Conservation (phyloP, 1,140 invertebrate genomes). For the Drosophila auraria region DNA sequence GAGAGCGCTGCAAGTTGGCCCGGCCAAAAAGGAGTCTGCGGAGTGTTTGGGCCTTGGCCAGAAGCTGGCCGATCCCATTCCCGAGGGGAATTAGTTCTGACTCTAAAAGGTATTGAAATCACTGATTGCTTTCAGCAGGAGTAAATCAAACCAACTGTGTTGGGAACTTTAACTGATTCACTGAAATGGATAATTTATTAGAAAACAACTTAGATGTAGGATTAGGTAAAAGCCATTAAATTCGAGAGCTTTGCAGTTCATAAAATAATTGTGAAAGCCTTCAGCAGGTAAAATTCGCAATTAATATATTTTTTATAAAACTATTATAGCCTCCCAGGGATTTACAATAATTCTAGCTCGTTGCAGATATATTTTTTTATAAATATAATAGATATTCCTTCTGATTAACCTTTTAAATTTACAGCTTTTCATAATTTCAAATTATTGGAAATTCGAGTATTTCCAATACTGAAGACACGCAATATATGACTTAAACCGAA, state of each 20-base stretch:
- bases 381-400: no score
- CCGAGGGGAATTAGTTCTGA: conserved; percentile 41
- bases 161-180: conserved; percentile 23
- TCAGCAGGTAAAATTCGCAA: neutral
- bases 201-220: conserved; percentile 3
- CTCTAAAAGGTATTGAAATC: conserved; percentile 26
- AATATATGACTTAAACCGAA: no score
- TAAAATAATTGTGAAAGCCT: neutral
- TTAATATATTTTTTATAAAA: neutral
- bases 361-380: no score
- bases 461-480: no score
- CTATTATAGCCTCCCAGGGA: no score
- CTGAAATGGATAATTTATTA: conserved; percentile 23
- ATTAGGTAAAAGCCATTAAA: neutral
- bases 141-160: conserved; percentile 21
- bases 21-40: conserved; percentile 20
- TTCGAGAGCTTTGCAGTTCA: neutral
- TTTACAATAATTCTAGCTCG: no score
- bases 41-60: conserved; percentile 23
- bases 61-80: conserved; percentile 22
- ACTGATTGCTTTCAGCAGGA: conserved; percentile 24
- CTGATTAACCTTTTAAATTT: no score
- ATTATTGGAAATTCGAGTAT: no score
- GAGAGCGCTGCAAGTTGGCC: conserved; percentile 13
- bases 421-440: no score